Base-by-base conservation (phyloP, 2,888 invertebrate species). In the Drosophila aldrichi region DNA sequence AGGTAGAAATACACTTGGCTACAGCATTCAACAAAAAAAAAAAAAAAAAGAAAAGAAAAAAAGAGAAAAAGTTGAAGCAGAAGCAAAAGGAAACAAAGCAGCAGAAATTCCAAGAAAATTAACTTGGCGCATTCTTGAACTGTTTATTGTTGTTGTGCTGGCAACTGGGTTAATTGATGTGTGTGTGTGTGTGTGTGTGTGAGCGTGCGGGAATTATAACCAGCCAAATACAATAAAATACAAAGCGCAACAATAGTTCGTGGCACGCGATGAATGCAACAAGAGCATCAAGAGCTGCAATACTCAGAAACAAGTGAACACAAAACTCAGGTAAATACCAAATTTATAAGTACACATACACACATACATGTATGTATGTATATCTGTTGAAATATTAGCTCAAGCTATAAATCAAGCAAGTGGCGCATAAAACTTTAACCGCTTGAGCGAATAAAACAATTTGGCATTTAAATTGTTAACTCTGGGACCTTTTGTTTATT, bases 81-180 rank as follows among this genome's bases (percentile, higher is more conserved):
- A 56, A 60, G 51, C 25, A 25, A 25, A 18, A 18, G 38, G 22
- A 59, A 52, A 38, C 62, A 62, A 67, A 61, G 63, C 57, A 46
- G 25, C 25, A 49, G 59, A 69, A 79, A 70, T 76, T 72, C 81
- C 72, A 74, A 60, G 87, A 79, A 86, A 83, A 83, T 83, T 83
- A 83, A 83, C 82, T 84, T 69, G 79, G 70, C 55, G 51, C 56
- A 74, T 75, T 77, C 59, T 64, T 65, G 40, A 18, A 55, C 64
- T 69, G 51, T 65, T 59, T 52, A 34, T 22, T 69, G 67, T 60
- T 66, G 52, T 49, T 60, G 57, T 63, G 64, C 63, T 44, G 59
- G 46, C 73, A 86, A 77, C 64, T 83, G 60, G 81, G 87, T 75
- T 83, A 83, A 84, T 84, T 87, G 88, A 78, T 78, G 87, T 78